Base-by-base conservation (phyloP, 2,797 vertebrate genomes). In the Peromyscus nudipes region DNA sequence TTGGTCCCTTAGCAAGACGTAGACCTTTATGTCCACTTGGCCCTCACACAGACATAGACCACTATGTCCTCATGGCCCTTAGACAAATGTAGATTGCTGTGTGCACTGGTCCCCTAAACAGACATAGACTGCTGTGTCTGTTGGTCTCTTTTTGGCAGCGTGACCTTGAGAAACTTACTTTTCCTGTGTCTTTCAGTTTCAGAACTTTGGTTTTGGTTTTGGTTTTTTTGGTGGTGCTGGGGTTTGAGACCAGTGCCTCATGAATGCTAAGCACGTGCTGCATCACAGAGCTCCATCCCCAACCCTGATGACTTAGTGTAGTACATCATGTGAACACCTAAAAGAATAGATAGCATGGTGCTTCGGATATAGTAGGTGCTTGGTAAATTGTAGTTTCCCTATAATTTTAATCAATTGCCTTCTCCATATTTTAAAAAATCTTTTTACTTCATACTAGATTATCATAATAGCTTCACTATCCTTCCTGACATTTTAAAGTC, bases 401-500 rank as follows among this genome's bases (percentile, higher is more conserved):
- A 52, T 71, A 52, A 49, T 92, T 94, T 67, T 46, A 49, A 95
- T 60, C 57, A 57, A 64, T 85, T 49, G 67, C 10, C 12, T 17
- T 93, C 49, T 80, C 90, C 34, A 23, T 83, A 75, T 94, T 95
- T 83, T 81, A 49, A 27, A 67, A 86, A 65, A 10, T 83, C 65
- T 60, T 21, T 71, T 71, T 93, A 89, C 52, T 92, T 94, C 17
- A 52, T 5, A 12, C 40, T 73, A 31, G 43, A 73, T 96, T 88
- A 64, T 83, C 64, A 16, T 89, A 86, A 86, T 80, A 80, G n/a
- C 82, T 37, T 84, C 52, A 37, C 27, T 75, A 4, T 92, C 84
- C 97, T 96, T 81, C 14, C 67, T 92, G 75, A 83, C 43, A 46
- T 40, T 95, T 92, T 92, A 46, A 60, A 40, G 29, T 86, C 16